phyloP scores from a whole-genome alignment of 1,140 invertebrate genomes.

The Drosophila persimilis region DNA sequence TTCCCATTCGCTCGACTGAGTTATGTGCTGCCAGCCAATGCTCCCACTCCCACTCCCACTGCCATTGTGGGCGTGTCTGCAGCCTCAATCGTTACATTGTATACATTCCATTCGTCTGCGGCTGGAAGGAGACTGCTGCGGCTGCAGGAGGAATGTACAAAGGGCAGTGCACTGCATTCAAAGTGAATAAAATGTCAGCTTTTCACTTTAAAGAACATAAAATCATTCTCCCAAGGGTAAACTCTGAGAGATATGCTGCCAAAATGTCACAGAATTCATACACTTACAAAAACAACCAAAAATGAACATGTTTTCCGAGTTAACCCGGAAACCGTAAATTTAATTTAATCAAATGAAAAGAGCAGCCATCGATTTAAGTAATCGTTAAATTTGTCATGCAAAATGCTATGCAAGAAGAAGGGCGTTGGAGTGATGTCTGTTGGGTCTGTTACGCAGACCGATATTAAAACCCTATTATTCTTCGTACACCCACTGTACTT shows the following conservation, averaged over 20 bases:
- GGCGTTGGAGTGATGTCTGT: too few relatives aligned
- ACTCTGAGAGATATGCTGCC: background rate
- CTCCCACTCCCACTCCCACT: slow-evolving; percentile 10
- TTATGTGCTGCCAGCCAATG: slow-evolving; percentile 34
- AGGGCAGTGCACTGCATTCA: background rate
- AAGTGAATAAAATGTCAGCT: slow-evolving; percentile 7
- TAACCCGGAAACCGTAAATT: too few relatives aligned
- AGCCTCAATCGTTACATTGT: slow-evolving; percentile 34
- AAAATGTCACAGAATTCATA: background rate
- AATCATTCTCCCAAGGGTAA: background rate
- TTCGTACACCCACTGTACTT: too few relatives aligned
- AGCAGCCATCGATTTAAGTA: too few relatives aligned
- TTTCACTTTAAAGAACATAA: slow-evolving; percentile 11
- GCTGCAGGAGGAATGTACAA: background rate
- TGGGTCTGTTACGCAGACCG: too few relatives aligned
- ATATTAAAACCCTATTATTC: too few relatives aligned
- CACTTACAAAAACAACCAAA: background rate
- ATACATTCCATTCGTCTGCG: slow-evolving; percentile 15
- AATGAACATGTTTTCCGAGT: too few relatives aligned
- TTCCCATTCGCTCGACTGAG: slow-evolving; percentile 38
- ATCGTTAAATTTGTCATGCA: too few relatives aligned
- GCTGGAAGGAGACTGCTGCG: background rate
- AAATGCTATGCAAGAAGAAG: too few relatives aligned
- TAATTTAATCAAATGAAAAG: too few relatives aligned
- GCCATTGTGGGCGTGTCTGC: slow-evolving; percentile 32